phyloP scores from a whole-genome alignment of 2,113 vertebrate species.

The Tichodroma muraria region DNA sequence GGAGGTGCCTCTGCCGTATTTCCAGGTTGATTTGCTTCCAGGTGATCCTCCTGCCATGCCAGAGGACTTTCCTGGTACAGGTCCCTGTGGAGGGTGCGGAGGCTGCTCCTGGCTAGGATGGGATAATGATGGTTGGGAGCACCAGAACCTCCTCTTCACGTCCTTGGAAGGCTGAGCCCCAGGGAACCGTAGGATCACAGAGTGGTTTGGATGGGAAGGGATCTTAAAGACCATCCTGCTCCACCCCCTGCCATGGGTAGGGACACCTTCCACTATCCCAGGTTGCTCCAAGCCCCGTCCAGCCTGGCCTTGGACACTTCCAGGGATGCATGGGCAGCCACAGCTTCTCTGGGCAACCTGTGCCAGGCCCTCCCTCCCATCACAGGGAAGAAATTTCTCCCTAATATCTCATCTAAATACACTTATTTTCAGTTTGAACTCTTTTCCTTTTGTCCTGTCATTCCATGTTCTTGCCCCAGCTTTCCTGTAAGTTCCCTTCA shows the following conservation, averaged over 20 bases:
- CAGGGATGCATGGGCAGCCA: neutral
- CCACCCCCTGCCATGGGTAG: neutral
- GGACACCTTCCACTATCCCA: neutral
- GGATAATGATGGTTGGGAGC: neutral
- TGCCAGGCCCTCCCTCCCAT: neutral
- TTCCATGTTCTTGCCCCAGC: neutral
- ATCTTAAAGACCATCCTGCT: fast-evolving
- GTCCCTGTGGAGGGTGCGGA: neutral
- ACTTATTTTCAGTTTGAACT: neutral
- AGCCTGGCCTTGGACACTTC: neutral
- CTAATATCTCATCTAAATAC: too few species aligned
- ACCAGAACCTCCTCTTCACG: neutral
- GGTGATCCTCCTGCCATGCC: neutral
- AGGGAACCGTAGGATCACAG: neutral
- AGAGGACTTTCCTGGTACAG: neutral
- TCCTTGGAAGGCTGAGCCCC: neutral
- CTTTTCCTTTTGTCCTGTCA: neutral
- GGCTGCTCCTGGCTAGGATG: neutral
- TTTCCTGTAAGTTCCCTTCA: neutral
- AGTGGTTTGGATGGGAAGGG: neutral
- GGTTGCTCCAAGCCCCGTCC: fast-evolving
- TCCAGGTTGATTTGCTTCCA: neutral
- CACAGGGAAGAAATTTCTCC: neutral
- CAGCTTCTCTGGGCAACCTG: neutral
- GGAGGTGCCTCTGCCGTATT: neutral